Evolutionary conservation across 2,113 vertebrate species (phyloP), one percentile per base, ranked within the genome.

Genomic region (Alouatta palliata): DNA sequence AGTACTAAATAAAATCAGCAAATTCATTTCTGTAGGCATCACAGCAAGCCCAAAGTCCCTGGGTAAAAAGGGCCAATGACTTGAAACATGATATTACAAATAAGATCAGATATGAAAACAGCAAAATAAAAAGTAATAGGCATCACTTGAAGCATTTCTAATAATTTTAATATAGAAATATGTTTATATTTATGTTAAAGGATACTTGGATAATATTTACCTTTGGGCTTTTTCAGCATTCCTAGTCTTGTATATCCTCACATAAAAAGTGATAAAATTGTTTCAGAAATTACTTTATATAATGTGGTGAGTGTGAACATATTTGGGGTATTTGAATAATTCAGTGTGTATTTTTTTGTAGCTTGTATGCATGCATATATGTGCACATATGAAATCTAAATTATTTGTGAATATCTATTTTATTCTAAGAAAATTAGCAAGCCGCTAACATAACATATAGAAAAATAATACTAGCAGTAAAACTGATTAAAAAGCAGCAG

Each of bases 341-440:
- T 91, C 79, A 96, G 27, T 86, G 45, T 95, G 19, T 27, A 47
- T 56, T 93, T 94, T 96, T 95, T 68, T 94, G 77, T 54, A 11
- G 52, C 19, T 87, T 85, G 3, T 70, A 86, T 88, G 9, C n/a
- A 79, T 84, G 30, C 43, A 80, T 92, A 49, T 79, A 79, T 95
- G 89, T 94, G 16, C 94, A 61, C 52, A 61, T 47, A 84, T 84
- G 93, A 80, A 77, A 73, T 95, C 49, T 93, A 90, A 86, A 97
- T 94, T 86, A 84, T 96, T 91, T 89, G 87, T 75, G 56, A 92
- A 3, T 82, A 56, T 91, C 35, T 80, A 35, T 75, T 91, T 73
- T 84, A 49, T 30, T 64, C 12, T 71, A 40, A 80, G 77, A 75
- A 47, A 56, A 3, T 58, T 35, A 76, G 58, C 8, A 14, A 73